phyloP scores from a whole-genome alignment of 35 echinoderm and acorn worm species.

The Diadema setosum region DNA sequence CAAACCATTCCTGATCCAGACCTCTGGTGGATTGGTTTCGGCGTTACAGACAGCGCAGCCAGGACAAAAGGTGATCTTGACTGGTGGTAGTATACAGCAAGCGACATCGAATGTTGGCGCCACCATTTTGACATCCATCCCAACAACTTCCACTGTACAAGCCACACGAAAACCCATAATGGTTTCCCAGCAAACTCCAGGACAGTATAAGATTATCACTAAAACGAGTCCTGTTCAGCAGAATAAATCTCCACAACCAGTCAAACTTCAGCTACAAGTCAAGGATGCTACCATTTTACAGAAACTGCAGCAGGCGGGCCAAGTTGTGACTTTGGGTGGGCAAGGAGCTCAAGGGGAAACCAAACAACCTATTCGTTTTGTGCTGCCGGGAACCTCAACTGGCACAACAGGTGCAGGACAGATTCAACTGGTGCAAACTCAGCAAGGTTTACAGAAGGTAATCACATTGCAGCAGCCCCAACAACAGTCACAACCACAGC shows the following conservation, averaged over 20 bases:
- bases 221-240: slow-evolving; percentile 18
- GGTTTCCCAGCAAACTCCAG: not conserved
- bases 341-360: slow-evolving; percentile 13
- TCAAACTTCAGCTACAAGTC: slow-evolving; percentile 49
- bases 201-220: not conserved
- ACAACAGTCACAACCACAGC: slow-evolving; percentile 15
- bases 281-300: slow-evolving; percentile 39
- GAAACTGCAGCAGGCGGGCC: slow-evolving; percentile 22
- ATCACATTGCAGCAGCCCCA: not conserved
- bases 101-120: not conserved
- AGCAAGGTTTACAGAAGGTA: not conserved
- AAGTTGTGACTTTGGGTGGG: not conserved
- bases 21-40: not conserved
- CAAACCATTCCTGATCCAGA: slow-evolving; percentile 1
- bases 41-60: not conserved
- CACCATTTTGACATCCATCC: not conserved
- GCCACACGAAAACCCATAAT: slow-evolving; percentile 1
- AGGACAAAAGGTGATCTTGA: not conserved
- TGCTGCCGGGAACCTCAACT: not conserved
- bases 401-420: not conserved
- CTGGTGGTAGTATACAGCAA: not conserved
- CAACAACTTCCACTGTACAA: not conserved
- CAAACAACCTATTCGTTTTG: not conserved
- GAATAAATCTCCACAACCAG: slow-evolving; percentile 24
- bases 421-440: not conserved